Conservation (phyloP, 2,797 vertebrate species). For the Pogoniulus pusillus region DNA sequence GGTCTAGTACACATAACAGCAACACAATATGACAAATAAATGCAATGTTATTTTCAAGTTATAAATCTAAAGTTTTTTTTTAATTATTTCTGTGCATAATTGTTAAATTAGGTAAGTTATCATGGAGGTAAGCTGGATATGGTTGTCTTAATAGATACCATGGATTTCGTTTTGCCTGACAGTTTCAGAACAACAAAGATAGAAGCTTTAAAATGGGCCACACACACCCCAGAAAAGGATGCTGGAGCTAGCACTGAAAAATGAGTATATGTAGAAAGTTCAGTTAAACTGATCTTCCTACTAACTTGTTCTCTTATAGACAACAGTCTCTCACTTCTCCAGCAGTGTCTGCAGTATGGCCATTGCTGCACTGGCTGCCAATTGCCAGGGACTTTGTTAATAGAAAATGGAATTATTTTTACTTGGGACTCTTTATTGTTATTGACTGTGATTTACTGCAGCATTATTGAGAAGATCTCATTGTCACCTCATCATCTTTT, state of each 20-base stretch:
- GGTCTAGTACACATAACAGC: not conserved
- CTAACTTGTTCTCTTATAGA: not conserved
- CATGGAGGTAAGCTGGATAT: not conserved
- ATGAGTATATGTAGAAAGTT: not conserved
- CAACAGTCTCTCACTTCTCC: not conserved
- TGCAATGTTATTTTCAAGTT: not conserved
- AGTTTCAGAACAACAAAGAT: not conserved
- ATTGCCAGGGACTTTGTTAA: constrained; percentile 14
- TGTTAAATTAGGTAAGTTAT: not conserved
- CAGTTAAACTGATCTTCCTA: not conserved
- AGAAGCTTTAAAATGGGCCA: constrained; percentile 1
- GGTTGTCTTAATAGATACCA: not conserved
- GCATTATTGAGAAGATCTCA: constrained; percentile 40
- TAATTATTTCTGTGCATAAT: not conserved
- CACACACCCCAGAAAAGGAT: not conserved
- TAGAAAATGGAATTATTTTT: constrained; percentile 54
- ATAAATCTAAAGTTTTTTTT: not conserved
- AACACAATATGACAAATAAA: not conserved
- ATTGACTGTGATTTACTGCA: constrained; percentile 47
- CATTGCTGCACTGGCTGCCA: constrained; percentile 11
- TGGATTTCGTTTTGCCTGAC: constrained; percentile 13
- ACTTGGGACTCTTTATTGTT: constrained; percentile 24
- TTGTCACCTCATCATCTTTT: constrained; percentile 51
- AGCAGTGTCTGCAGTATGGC: not conserved
- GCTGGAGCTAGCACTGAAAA: constrained; percentile 9